Conservation (phyloP, 2,113 vertebrate species). For the Sphaerodactylus townsendi region DNA sequence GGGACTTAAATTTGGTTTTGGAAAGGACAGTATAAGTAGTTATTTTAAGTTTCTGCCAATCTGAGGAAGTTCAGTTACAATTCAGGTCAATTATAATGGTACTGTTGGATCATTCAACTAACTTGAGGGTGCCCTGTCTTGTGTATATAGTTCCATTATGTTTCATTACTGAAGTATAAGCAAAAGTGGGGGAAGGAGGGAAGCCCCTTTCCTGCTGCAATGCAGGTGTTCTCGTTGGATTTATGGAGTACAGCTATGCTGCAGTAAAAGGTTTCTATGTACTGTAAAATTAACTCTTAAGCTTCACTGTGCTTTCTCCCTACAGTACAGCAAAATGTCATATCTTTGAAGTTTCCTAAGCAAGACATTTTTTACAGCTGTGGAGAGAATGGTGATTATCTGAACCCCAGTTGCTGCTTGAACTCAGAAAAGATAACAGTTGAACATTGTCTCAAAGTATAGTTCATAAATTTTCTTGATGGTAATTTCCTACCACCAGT, state of each 20-base stretch:
- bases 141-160: neutral
- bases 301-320: neutral
- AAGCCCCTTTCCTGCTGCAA: constrained; percentile 12
- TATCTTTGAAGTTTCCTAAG: neutral
- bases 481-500: neutral
- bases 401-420: neutral
- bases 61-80: neutral
- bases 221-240: neutral
- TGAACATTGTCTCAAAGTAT: neutral
- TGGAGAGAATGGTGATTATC: neutral
- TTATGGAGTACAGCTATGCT: neutral
- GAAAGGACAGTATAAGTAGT: neutral
- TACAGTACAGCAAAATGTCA: neutral
- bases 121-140: neutral
- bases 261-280: neutral
- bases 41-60: neutral
- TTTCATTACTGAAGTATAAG: neutral
- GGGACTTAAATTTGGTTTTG: neutral
- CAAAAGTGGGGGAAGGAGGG: neutral
- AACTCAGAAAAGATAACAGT: neutral
- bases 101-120: neutral
- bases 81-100: neutral
- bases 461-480: neutral
- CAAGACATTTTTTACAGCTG: neutral
- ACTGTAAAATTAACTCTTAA: neutral